phyloP scores from a whole-genome alignment of 2,888 invertebrate species.

The Epistrophe grossulariae region DNA sequence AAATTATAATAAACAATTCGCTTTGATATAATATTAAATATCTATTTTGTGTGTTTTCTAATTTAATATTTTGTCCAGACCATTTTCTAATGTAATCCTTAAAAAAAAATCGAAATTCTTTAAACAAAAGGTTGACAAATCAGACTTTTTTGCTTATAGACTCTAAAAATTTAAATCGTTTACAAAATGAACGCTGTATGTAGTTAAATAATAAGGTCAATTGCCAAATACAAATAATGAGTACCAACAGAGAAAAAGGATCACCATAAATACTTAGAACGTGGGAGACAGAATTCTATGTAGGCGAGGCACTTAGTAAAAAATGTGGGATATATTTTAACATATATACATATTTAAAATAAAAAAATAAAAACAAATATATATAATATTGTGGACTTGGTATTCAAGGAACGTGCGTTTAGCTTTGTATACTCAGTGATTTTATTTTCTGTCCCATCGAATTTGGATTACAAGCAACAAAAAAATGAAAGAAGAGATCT shows the following conservation, averaged over 20 bases:
- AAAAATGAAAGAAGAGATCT: background rate
- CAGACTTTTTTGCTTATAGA: background rate
- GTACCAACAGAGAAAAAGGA: background rate
- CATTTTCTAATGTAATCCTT: background rate
- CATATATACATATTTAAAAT: conserved; percentile 5
- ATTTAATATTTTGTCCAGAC: background rate
- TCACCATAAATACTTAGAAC: conserved; percentile 7
- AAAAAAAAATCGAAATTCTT: background rate
- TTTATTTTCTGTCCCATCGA: conserved; percentile 27
- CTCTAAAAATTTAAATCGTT: background rate
- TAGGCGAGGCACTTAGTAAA: background rate
- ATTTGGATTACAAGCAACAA: conserved; percentile 1
- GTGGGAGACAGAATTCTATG: background rate
- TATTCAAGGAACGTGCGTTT: conserved; percentile 12
- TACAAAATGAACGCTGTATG: background rate
- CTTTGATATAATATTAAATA: no score
- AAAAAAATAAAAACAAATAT: background rate
- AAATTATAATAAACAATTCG: no score
- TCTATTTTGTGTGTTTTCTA: background rate
- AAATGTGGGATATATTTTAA: background rate
- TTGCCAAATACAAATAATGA: background rate
- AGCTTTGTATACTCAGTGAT: conserved; percentile 16
- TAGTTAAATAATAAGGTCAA: background rate
- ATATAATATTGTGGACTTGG: background rate
- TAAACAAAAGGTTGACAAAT: background rate